Evolutionary conservation across 2,113 vertebrate species (phyloP), one percentile per base, ranked within the genome.

Genomic region (Saccopteryx leptura): DNA sequence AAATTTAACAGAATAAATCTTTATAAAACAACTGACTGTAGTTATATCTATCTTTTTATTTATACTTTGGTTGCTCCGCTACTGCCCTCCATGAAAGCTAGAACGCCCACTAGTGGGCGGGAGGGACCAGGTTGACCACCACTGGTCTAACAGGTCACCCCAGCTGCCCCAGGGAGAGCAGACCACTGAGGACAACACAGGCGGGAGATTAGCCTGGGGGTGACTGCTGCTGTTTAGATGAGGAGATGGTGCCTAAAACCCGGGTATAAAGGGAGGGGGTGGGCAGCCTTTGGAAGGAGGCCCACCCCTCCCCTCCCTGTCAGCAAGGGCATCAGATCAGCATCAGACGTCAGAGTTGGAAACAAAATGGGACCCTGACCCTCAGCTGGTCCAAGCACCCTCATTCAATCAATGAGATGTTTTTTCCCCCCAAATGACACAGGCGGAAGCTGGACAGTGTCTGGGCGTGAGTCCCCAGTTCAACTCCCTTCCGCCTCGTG

Each of bases 391-490:
- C 78, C 39, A 52, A 68, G 56, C 76, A 76, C 50, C 33, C 23
- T 63, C 66, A 65, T 66, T 13, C 46, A 46, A 60, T 31, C 39
- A 75, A 3, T 60, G 52, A 81, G 48, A 75, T 48, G 39, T 39
- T 39, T 39, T 39, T 48, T 52, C 74, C 60, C 60, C 74, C 24
- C 31, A 14, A n/a, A 17, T 13, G 56, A 58, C 13, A 3, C 1
- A 7, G 56, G 46, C 31, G 88, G 78, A 56, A 28, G 23, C 15
- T 14, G 15, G 19, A 15, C 28, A 82, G 61, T 71, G n/a, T 0
- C 33, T n/a, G 39, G 24, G 21, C 8, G 7, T 7, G 3, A 61
- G 9, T 0, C 21, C 23, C 23, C 19, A 13, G 0, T 19, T 56
- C 66, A 71, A 23, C 48, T 54, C 12, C 15, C 5, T 69, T 46